These are phyloP conservation scores for Carposina sasakii DNA, from an alignment of 1,140 invertebrate genomes.

Conservation along the genomic window DNA sequence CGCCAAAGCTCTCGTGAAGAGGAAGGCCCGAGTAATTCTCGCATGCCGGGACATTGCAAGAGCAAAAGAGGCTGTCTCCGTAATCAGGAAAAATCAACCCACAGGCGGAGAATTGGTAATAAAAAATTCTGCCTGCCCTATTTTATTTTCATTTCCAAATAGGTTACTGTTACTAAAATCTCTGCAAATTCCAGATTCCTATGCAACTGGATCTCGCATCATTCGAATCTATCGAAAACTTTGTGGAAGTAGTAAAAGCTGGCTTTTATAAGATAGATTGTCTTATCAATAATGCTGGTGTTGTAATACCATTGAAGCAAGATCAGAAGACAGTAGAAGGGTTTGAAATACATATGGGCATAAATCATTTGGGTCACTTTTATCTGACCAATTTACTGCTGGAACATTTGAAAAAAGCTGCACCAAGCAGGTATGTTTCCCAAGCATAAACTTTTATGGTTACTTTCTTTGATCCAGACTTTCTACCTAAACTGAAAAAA, in stretches of 20 bases:
- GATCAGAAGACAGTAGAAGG: slow-evolving; percentile 80
- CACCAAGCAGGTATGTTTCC: slow-evolving; percentile 71
- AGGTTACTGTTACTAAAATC: too few species aligned
- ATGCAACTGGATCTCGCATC: slow-evolving; percentile 82
- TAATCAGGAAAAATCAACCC: slow-evolving; percentile 74
- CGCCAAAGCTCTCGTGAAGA: slow-evolving; percentile 76
- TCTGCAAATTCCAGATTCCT: slow-evolving; percentile 76
- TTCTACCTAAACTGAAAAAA: too few species aligned
- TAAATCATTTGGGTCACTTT: slow-evolving; percentile 90
- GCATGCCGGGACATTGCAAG: slow-evolving; percentile 79
- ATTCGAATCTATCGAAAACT: slow-evolving; percentile 80
- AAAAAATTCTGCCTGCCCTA: slow-evolving; percentile 16
- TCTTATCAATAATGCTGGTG: slow-evolving; percentile 93
- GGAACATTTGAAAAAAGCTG: slow-evolving; percentile 69
- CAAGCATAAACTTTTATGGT: too few species aligned
- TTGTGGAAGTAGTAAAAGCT: slow-evolving; percentile 77
- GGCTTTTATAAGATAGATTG: slow-evolving; percentile 79
- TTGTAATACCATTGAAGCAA: slow-evolving; percentile 76
- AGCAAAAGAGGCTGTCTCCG: slow-evolving; percentile 74
- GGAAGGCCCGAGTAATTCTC: slow-evolving; percentile 82
- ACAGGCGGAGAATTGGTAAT: slow-evolving; percentile 76
- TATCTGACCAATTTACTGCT: slow-evolving; percentile 86
- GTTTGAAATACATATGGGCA: slow-evolving; percentile 85
- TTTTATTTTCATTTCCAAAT: too few species aligned
- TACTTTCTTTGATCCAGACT: too few species aligned